phyloP scores from a whole-genome alignment of 2,113 vertebrate species.

The Tamias sibiricus region DNA sequence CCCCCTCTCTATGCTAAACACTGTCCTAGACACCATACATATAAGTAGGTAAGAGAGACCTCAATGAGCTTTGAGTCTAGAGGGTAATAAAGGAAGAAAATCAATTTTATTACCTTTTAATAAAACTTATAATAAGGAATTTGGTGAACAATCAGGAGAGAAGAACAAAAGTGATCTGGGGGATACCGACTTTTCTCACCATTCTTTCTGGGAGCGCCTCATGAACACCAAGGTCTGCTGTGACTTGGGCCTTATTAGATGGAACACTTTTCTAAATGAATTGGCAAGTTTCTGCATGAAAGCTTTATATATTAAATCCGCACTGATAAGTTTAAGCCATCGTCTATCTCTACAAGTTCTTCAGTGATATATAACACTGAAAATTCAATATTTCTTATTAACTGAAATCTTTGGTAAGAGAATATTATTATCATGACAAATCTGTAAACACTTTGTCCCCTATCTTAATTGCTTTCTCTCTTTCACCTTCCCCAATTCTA shows the following conservation, averaged over 20 bases:
- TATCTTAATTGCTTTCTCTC: not conserved
- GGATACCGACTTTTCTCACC: not conserved
- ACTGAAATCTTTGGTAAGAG: not conserved
- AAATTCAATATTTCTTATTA: not conserved
- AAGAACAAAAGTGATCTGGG: not conserved
- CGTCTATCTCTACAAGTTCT: not conserved
- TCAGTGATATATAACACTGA: not conserved
- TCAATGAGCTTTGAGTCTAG: not conserved
- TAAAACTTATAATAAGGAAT: not conserved
- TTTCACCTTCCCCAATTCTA: not conserved
- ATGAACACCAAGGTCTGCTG: not conserved
- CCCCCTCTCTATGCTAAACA: not conserved
- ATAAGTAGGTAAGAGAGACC: not conserved
- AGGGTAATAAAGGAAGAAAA: not conserved
- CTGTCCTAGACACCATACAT: not conserved
- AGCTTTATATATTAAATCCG: not conserved
- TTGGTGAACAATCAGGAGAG: conserved; percentile 23
- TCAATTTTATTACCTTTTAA: not conserved
- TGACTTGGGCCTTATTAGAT: not conserved
- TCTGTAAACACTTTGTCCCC: not conserved
- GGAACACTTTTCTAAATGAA: not conserved
- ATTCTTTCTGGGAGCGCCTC: not conserved
- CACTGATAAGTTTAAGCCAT: not conserved
- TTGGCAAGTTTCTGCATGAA: not conserved
- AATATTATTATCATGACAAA: not conserved